Percentiles rank a stretch among this genome's conserved stretches.
These are phyloP conservation scores for Tortrix viridana DNA, from an alignment of 2,888 invertebrate genomes.

Conservation along the genomic window DNA sequence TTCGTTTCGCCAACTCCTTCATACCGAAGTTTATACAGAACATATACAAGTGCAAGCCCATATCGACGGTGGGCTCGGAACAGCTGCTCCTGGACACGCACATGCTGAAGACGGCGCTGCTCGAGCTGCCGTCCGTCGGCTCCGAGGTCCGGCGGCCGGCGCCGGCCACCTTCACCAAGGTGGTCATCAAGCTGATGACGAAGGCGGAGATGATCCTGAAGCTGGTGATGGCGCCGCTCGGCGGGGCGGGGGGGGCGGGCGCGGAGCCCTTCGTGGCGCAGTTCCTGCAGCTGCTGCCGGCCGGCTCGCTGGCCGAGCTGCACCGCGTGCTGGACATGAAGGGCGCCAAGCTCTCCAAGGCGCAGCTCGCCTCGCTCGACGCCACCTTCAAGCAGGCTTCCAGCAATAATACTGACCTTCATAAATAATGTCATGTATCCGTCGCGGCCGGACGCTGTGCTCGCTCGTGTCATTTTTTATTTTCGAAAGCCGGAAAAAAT, in stretches of 20 bases:
- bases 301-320: constrained; percentile 94
- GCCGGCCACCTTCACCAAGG: constrained; percentile 93
- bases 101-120: constrained; percentile 95
- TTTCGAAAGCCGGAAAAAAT: too few species aligned
- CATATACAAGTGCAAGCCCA: constrained; percentile 95
- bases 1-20: constrained; percentile 97
- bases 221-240: constrained; percentile 97
- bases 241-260: constrained; percentile 78
- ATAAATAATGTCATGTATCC: constrained; percentile 34
- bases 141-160: constrained; percentile 95
- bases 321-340: constrained; percentile 98
- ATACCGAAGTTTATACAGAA: constrained; percentile 97
- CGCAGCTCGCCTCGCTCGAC: constrained; percentile 62
- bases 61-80: constrained; percentile 96
- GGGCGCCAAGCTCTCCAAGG: constrained; percentile 83
- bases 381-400: constrained; percentile 60
- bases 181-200: constrained; percentile 95
- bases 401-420: constrained; percentile 44
- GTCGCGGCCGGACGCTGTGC: too few species aligned
- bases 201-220: constrained; percentile 99
- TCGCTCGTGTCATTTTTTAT: too few species aligned
- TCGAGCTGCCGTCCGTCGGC: constrained; percentile 97
- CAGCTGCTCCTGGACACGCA: constrained; percentile 97
- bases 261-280: constrained; percentile 92
- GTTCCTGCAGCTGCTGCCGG: constrained; percentile 94